Evolutionary conservation across 2,797 vertebrate genomes (phyloP), one percentile per base, ranked within the genome.

Genomic region (Simalia tracyae): DNA sequence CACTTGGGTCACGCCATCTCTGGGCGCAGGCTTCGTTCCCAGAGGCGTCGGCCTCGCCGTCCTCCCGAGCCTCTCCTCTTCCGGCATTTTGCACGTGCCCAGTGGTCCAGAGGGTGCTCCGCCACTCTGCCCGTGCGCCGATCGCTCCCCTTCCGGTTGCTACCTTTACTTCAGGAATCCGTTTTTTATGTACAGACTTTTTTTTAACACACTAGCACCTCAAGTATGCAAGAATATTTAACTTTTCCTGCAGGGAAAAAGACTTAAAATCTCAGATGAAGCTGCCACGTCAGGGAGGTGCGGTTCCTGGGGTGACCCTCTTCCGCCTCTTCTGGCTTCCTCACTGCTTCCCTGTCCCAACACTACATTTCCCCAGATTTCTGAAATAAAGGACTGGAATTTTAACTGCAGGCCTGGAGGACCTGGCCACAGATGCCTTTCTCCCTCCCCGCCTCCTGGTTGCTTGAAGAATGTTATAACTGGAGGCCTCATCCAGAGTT

Each of bases 401-500:
- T 60, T 86, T 60, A 84, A 89, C 24, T 7, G 17, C 8, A 54
- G 60, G 81, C 31, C 61, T 36, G 24, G n/a, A 24, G 26, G 46
- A 28, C 50, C 59, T 3, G 68, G 86, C 60, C 57, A 7, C 9
- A 1, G 19, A 2, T 0, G 31, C n/a, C 63, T 42, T 36, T 14
- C 46, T 2, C 10, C 14, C 24, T 15, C 46, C 19, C 31, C 4
- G 17, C 81, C 87, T 89, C 81, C 56, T 17, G n/a, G 59, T 84
- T 46, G 66, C 66, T n/a, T 64, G 66, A 88, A 87, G 26, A 59
- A 42, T 90, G 84, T 90, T 88, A 87, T 64, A 76, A 88, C 54
- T 63, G 88, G 84, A 81, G 89, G 57, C 24, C 36, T 63, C 24
- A 5, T 24, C 2, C 22, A n/a, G 63, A 81, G 31, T 2, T 28